Percentiles rank a stretch among this genome's conserved stretches.
phyloP scores from a whole-genome alignment of 2,888 invertebrate species.

The Cetonia aurata region DNA sequence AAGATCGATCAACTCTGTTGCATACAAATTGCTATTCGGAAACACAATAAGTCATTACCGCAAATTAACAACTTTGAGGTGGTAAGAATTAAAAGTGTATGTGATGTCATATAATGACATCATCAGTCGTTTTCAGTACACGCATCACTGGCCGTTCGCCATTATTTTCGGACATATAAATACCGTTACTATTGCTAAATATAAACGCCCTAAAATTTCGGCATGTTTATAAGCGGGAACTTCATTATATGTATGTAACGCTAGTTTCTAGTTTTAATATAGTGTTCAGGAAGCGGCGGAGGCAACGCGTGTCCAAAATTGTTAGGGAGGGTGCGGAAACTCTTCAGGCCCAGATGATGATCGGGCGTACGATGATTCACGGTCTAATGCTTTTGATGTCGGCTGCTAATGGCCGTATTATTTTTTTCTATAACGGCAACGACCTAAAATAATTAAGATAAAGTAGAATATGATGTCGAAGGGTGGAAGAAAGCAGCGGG shows the following conservation, averaged over 20 bases:
- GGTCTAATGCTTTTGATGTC: slow-evolving; percentile 36
- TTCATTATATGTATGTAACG: background rate
- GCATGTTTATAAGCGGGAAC: slow-evolving; percentile 31
- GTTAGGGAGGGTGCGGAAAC: slow-evolving; percentile 37
- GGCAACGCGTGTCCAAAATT: slow-evolving; percentile 34
- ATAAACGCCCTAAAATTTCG: slow-evolving; percentile 39
- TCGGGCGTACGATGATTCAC: slow-evolving; percentile 33
- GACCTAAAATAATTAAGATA: slow-evolving; percentile 38
- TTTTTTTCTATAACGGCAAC: slow-evolving; percentile 35
- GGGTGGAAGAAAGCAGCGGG: slow-evolving; percentile 21
- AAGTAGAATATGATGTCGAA: slow-evolving; percentile 35
- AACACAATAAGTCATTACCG: slow-evolving; percentile 26
- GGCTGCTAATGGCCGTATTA: slow-evolving; percentile 38
- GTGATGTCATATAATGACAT: slow-evolving; percentile 38
- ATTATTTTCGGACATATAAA: slow-evolving; percentile 39
- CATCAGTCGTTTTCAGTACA: slow-evolving; percentile 28
- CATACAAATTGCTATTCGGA: slow-evolving; percentile 20
- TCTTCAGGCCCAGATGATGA: slow-evolving; percentile 32
- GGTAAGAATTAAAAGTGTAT: slow-evolving; percentile 33
- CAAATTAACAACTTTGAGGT: slow-evolving; percentile 33
- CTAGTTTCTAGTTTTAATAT: too few species aligned
- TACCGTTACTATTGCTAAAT: slow-evolving; percentile 41
- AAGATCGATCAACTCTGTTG: slow-evolving; percentile 22
- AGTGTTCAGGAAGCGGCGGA: slow-evolving; percentile 11
- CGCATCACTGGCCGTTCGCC: slow-evolving; percentile 39